These are phyloP conservation scores for Crotalus tigris DNA, from an alignment of 2,113 vertebrate genomes.

Conservation along the genomic window DNA sequence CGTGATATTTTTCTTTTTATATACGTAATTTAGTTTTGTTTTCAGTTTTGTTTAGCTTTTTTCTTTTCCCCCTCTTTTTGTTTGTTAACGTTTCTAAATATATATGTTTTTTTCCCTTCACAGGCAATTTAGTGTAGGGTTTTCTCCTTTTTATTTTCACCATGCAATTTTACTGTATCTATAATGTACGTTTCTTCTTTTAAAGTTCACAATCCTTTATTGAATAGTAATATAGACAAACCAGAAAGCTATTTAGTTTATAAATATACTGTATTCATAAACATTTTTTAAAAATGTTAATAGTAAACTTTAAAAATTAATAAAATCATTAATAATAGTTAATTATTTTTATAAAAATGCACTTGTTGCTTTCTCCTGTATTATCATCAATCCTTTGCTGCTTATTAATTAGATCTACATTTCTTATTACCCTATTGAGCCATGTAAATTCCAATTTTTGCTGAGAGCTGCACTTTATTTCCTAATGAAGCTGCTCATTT, in stretches of 20 bases:
- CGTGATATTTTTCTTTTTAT: not conserved
- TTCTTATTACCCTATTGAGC: not conserved
- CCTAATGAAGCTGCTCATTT: not conserved
- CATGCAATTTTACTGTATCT: not conserved
- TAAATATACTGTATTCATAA: not conserved
- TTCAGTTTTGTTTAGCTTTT: not conserved
- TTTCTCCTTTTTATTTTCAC: not conserved
- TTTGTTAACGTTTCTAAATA: not conserved
- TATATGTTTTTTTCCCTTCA: not conserved
- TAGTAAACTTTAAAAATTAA: not conserved
- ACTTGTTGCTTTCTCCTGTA: not conserved
- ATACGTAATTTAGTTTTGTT: not conserved
- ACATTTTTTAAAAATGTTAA: not conserved
- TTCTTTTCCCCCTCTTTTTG: not conserved
- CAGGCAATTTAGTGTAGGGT: not conserved
- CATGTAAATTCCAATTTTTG: not conserved
- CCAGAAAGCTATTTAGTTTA: not conserved
- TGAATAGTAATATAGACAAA: not conserved
- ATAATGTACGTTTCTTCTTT: not conserved
- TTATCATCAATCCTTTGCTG: not conserved
- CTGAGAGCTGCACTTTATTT: not conserved
- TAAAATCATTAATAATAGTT: not conserved
- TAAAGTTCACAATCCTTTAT: not conserved
- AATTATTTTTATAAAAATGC: not conserved
- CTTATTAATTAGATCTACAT: not conserved